Base-by-base conservation (phyloP, 2,888 invertebrate genomes). In the Yponomeuta sedellus region DNA sequence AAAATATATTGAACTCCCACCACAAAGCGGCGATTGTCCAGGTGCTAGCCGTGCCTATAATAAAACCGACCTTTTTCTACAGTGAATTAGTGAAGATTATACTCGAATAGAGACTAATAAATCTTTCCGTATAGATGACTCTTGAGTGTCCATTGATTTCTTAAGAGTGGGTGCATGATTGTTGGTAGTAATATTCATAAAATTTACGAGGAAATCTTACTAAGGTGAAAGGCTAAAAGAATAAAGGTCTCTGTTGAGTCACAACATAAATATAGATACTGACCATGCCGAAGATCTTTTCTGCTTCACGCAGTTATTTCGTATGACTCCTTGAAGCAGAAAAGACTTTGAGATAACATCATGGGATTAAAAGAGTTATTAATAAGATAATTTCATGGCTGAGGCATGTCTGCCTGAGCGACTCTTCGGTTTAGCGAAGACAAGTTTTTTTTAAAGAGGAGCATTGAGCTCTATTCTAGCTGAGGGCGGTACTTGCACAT, bases 81-180 rank as follows among this genome's bases (percentile, higher is more conserved):
- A 81, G 82, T 88, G 86, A 88, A 89, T 90, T 90, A 89, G 88
- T 84, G 80, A 78, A 84, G 85, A 88, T 88, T 88, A 88, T 81
- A 72, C 77, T 83, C 83, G 81, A 88, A 89, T 88, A 82, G 87
- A 73, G 75, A 71, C 81, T 87, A 89, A 90, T 90, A 90, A 91
- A 91, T 91, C 90, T 87, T 79, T 68, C 69, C 69, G 70, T 81
- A 28, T 12, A 76, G 75, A 72, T 72, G 72, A 74, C 72, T 73
- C 77, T 75, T 70, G 77, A 79, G 78, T 75, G 78, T 79, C 85
- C 83, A 88, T 87, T 88, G 88, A 86, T 86, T 85, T 79, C 82
- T 78, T 72, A 71, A 72, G 77, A 78, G 85, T 82, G 82, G 86
- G 85, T 82, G 85, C 44, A 52, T 83, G 82, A 86, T 86, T 80